Evolutionary conservation across 2,888 invertebrate genomes (phyloP).

Genomic region (Cerceris ruficornis): DNA sequence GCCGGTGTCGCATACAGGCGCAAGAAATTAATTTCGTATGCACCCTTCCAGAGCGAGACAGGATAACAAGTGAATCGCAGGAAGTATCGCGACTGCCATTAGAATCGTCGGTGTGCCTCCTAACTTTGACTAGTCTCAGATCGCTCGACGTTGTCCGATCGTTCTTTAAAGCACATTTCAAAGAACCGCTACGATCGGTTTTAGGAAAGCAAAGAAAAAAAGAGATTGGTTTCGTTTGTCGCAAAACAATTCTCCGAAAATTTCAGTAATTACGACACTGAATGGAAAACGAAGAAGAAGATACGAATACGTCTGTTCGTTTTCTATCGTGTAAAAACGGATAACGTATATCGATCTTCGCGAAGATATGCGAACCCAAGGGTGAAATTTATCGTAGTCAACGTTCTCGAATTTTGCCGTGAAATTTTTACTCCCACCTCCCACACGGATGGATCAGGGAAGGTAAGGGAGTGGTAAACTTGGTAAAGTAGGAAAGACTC

Average conservation of each 20-base stretch:
- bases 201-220: too few relatives aligned
- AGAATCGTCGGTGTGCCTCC: constrained; percentile 25
- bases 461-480: constrained; percentile 12
- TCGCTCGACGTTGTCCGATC: not conserved
- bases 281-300: too few relatives aligned
- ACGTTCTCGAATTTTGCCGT: constrained; percentile 1
- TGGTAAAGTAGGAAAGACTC: constrained; percentile 10
- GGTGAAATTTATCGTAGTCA: not conserved
- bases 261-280: too few relatives aligned
- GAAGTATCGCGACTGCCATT: constrained; percentile 41
- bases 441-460: not conserved
- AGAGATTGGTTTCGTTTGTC: too few relatives aligned
- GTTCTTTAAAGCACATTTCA: not conserved
- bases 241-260: too few relatives aligned
- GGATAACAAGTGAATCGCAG: constrained; percentile 62
- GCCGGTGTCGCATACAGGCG: constrained; percentile 43
- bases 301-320: too few relatives aligned
- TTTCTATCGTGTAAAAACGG: too few relatives aligned
- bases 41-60: constrained; percentile 54
- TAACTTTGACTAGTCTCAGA: constrained; percentile 12
- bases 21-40: constrained; percentile 70
- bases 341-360: not conserved
- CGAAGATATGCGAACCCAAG: not conserved
- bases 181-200: too few relatives aligned
- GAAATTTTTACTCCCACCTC: not conserved